Conservation (phyloP, 2,888 invertebrate species). For the Prenolepis imparis region DNA sequence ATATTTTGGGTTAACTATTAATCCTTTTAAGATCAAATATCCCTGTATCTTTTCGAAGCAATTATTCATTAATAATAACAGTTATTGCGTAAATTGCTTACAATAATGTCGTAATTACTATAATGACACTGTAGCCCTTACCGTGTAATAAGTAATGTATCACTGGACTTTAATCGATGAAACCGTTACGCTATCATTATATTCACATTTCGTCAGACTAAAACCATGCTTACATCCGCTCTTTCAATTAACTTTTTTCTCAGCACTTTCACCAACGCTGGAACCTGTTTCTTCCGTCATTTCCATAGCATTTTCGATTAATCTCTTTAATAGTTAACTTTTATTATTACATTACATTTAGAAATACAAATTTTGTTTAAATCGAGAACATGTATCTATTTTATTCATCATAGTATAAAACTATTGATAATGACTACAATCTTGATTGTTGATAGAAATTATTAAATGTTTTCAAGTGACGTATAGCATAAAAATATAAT, state of each 20-base stretch:
- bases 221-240: slow-evolving; percentile 21
- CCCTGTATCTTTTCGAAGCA: neutral
- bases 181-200: slow-evolving; percentile 36
- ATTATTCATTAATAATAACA: neutral
- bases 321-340: slow-evolving; percentile 5
- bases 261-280: slow-evolving; percentile 27
- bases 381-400: neutral
- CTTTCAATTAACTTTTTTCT: slow-evolving; percentile 29
- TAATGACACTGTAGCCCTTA: slow-evolving; percentile 16
- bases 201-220: slow-evolving; percentile 34
- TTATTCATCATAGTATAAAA: no score
- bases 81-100: neutral
- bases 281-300: slow-evolving; percentile 24
- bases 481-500: neutral
- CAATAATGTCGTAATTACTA: neutral
- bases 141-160: slow-evolving; percentile 21
- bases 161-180: slow-evolving; percentile 26
- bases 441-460: neutral
- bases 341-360: neutral
- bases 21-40: neutral
- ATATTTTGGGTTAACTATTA: neutral
- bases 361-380: neutral
- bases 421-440: neutral
- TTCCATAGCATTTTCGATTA: slow-evolving; percentile 32
- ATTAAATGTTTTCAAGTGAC: neutral